These are phyloP conservation scores for Acropternis orthonyx DNA, from an alignment of 2,797 vertebrate species.

Conservation along the genomic window DNA sequence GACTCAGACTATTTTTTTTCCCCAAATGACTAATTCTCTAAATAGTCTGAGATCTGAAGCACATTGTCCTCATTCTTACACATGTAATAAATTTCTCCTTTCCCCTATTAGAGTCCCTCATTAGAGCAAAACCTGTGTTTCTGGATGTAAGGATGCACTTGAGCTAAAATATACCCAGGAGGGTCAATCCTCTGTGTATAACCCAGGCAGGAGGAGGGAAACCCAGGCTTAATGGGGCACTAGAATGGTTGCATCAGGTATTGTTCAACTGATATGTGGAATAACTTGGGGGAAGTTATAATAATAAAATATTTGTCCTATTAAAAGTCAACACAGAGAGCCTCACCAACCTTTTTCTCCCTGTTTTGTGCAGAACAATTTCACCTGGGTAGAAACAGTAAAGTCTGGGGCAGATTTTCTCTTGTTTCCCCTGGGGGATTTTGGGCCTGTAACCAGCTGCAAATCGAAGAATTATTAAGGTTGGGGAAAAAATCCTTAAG, in stretches of 20 bases:
- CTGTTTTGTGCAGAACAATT: background rate
- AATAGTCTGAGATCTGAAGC: background rate
- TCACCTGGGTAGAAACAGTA: background rate
- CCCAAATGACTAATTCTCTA: background rate
- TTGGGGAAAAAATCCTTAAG: background rate
- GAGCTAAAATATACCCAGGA: background rate
- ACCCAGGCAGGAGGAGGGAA: background rate
- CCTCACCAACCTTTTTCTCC: background rate
- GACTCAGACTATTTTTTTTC: background rate
- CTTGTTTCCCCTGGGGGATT: background rate
- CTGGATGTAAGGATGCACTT: background rate
- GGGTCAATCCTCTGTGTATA: background rate
- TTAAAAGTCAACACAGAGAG: rapidly evolving
- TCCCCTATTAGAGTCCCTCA: background rate
- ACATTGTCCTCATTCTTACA: background rate
- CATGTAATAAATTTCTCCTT: background rate
- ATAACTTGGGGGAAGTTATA: background rate
- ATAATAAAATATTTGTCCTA: background rate
- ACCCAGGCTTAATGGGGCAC: rapidly evolving
- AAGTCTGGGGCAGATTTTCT: background rate
- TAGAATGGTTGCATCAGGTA: background rate
- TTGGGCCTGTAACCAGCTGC: background rate
- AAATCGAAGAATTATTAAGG: background rate
- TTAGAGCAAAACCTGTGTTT: background rate
- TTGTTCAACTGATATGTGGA: background rate